Conservation (phyloP, 2,113 vertebrate species). For the Gymnorhina tibicen region DNA sequence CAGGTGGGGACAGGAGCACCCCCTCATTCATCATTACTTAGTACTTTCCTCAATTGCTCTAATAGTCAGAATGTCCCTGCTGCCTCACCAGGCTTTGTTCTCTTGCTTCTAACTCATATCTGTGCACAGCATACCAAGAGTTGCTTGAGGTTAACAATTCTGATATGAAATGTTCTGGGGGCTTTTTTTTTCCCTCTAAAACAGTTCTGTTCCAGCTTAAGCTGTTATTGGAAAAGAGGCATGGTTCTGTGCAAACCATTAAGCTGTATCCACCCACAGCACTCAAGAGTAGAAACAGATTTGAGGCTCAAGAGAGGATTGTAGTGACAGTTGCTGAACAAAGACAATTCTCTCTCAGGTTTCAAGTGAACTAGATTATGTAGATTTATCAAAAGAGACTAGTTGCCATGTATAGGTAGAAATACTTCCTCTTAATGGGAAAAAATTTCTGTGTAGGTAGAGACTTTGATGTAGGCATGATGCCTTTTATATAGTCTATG, state of each 20-base stretch:
- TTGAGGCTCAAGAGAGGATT: not conserved
- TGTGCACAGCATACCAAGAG: not conserved
- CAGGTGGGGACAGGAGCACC: not conserved
- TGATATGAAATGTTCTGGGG: not conserved
- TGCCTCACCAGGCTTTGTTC: not conserved
- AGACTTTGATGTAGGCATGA: not conserved
- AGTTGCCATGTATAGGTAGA: not conserved
- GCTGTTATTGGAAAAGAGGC: conserved; percentile 2
- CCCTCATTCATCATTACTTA: not conserved
- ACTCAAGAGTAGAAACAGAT: not conserved
- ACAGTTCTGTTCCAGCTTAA: not conserved
- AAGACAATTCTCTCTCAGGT: not conserved
- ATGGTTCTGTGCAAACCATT: not conserved
- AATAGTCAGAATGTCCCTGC: not conserved
- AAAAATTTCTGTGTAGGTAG: not conserved
- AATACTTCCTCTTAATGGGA: not conserved
- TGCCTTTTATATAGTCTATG: not conserved
- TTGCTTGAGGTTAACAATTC: not conserved
- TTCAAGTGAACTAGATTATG: not conserved
- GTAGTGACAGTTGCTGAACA: not conserved
- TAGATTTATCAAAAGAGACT: not conserved
- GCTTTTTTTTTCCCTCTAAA: not conserved
- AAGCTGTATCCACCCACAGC: not conserved
- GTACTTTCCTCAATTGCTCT: not conserved
- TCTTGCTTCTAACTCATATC: fast-evolving